These are phyloP conservation scores for Diloba caeruleocephala DNA, from an alignment of 2,888 invertebrate species.

Conservation along the genomic window DNA sequence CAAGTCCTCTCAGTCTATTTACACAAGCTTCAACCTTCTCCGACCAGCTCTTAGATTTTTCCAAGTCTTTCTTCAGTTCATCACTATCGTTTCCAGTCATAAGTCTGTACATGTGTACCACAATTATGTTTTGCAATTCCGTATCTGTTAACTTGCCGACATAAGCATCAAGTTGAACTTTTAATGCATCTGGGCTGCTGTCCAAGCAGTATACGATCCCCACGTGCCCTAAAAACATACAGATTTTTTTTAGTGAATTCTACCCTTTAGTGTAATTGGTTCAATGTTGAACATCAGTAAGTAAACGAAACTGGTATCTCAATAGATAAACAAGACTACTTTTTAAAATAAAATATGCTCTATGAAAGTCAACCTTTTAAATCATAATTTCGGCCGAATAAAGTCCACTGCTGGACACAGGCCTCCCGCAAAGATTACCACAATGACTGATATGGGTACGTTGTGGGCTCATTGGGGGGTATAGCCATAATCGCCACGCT, in stretches of 20 bases:
- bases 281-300: not conserved
- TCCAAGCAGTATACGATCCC: slow-evolving; percentile 69
- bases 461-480: too few relatives aligned
- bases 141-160: slow-evolving; percentile 41
- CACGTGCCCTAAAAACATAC: slow-evolving; percentile 62
- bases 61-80: slow-evolving; percentile 45
- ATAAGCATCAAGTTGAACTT: slow-evolving; percentile 53
- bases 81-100: slow-evolving; percentile 45
- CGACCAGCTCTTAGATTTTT: slow-evolving; percentile 43
- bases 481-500: too few relatives aligned
- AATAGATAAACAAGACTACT: slow-evolving; percentile 33
- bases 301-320: slow-evolving; percentile 21
- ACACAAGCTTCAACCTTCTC: slow-evolving; percentile 55
- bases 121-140: slow-evolving; percentile 57
- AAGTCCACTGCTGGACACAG: too few relatives aligned
- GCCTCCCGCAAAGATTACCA: too few relatives aligned
- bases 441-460: too few relatives aligned
- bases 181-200: slow-evolving; percentile 69
- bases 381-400: too few relatives aligned
- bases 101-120: slow-evolving; percentile 59
- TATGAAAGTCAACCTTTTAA: slow-evolving; percentile 47
- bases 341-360: slow-evolving; percentile 40
- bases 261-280: not conserved
- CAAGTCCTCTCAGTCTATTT: slow-evolving; percentile 36
- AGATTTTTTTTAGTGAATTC: too few relatives aligned